These are phyloP conservation scores for Mamestra configurata DNA, from an alignment of 1,140 invertebrate species.

Conservation along the genomic window DNA sequence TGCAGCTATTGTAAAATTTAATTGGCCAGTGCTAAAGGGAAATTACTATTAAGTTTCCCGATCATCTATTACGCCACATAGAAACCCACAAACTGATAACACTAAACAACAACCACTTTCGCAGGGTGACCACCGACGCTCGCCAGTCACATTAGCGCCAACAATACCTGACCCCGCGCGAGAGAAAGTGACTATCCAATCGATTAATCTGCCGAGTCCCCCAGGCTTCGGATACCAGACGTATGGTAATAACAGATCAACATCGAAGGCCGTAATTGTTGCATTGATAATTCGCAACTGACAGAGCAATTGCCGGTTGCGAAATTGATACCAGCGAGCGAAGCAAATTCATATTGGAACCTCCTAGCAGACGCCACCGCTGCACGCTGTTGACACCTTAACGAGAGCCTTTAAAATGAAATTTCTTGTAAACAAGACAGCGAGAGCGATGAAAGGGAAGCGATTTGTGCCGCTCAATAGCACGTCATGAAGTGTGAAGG, in stretches of 20 bases:
- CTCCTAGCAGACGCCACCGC: conserved; percentile 62
- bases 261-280: conserved; percentile 72
- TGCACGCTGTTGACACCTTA: conserved; percentile 72
- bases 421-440: conserved; percentile 78
- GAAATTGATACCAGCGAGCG: conserved; percentile 67
- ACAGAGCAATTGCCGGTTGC: conserved; percentile 64
- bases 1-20: conserved; percentile 1
- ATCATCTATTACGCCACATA: conserved; percentile 67
- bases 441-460: conserved; percentile 81
- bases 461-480: conserved; percentile 78
- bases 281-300: conserved; percentile 72
- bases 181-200: conserved; percentile 75
- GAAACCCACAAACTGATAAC: conserved; percentile 71
- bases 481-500: conserved; percentile 73
- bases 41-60: neutral
- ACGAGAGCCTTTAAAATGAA: conserved; percentile 78
- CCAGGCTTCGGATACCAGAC: conserved; percentile 68
- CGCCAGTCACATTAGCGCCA: conserved; percentile 52
- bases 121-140: conserved; percentile 56
- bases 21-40: conserved; percentile 12
- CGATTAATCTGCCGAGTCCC: conserved; percentile 75
- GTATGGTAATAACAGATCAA: conserved; percentile 73
- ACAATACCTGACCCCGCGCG: conserved; percentile 70
- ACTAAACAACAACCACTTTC: conserved; percentile 68
- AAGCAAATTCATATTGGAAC: conserved; percentile 55